Conservation (phyloP, 2,888 invertebrate genomes). For the Aradus depressus region DNA sequence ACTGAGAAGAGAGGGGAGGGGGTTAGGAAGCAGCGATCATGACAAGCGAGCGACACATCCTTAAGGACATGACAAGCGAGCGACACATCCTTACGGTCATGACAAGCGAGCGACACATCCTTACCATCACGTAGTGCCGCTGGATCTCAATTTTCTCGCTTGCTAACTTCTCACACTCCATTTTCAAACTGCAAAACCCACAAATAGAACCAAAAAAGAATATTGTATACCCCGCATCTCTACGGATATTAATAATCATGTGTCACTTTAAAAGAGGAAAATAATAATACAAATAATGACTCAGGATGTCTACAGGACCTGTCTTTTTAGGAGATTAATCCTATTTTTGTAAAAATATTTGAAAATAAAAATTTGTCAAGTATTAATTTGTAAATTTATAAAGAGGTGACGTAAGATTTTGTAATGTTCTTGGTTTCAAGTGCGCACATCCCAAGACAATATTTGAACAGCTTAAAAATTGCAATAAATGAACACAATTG, state of each 20-base stretch:
- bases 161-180: constrained; percentile 80
- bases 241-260: background rate
- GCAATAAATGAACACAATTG: no score
- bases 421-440: no score
- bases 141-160: constrained; percentile 84
- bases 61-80: background rate
- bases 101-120: constrained; percentile 33
- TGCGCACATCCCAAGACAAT: no score
- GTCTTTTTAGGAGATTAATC: no score
- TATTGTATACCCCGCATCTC: no score
- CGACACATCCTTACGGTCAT: background rate
- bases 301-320: no score
- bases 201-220: constrained; percentile 6
- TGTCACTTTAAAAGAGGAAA: background rate
- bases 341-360: no score
- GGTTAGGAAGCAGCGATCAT: background rate
- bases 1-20: background rate
- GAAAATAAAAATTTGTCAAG: no score
- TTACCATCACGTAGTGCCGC: constrained; percentile 82
- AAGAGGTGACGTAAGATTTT: no score
- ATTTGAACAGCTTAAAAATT: no score
- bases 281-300: no score
- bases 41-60: background rate
- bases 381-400: no score
- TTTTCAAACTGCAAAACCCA: constrained; percentile 52